Conservation (phyloP, 2,888 invertebrate genomes). For the Neria commutata region DNA sequence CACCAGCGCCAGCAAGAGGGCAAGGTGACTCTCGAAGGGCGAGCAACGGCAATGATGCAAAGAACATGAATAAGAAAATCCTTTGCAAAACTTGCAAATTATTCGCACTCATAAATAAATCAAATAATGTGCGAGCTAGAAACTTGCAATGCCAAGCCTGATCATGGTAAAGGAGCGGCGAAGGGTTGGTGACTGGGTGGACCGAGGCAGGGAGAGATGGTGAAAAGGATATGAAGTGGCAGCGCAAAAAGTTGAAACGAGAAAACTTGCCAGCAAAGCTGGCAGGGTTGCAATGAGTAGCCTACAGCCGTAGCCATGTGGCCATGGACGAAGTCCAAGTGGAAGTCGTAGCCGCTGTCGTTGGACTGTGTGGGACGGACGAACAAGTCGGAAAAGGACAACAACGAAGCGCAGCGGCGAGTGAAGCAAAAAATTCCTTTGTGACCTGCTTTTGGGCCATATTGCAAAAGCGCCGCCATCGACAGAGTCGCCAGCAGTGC, state of each 20-base stretch:
- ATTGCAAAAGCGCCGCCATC: slow-evolving; percentile 24
- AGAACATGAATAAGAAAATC: not conserved
- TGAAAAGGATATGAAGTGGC: not conserved
- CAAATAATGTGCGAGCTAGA: slow-evolving; percentile 53
- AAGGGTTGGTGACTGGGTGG: slow-evolving; percentile 1
- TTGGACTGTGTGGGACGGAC: not conserved
- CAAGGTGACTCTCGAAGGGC: not conserved
- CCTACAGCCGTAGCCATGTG: not conserved
- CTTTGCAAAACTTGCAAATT: slow-evolving; percentile 43
- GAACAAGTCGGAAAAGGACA: not conserved
- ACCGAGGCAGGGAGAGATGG: slow-evolving; percentile 8
- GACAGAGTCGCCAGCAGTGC: slow-evolving; percentile 40
- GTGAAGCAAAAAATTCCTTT: slow-evolving; percentile 39
- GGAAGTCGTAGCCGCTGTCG: too few relatives aligned
- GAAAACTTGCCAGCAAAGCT: not conserved
- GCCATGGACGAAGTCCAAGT: too few relatives aligned
- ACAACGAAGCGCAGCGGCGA: slow-evolving; percentile 1
- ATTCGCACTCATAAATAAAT: slow-evolving; percentile 50
- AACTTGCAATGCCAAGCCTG: slow-evolving; percentile 38
- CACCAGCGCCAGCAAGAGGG: too few relatives aligned
- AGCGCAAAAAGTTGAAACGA: not conserved
- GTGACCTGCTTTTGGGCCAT: slow-evolving; percentile 55
- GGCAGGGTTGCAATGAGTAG: not conserved
- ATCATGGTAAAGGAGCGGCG: slow-evolving; percentile 10
- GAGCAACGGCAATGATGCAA: not conserved